phyloP scores from a whole-genome alignment of 2,797 vertebrate species.

The Syngnathus acus region DNA sequence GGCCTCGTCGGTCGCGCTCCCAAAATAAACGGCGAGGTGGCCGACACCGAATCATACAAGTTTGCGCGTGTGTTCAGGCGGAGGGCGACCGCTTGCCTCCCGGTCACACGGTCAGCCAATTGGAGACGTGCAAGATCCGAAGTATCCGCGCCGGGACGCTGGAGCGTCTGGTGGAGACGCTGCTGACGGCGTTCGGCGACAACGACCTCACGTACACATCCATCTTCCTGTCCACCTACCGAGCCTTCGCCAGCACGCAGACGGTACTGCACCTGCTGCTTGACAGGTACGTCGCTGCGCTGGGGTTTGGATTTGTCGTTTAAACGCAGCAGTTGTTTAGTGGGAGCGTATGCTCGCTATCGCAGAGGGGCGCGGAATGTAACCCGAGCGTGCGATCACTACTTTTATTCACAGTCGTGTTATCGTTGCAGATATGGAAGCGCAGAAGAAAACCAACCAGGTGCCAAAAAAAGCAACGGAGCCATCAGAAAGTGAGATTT shows the following conservation, averaged over 20 bases:
- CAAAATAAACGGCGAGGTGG: neutral
- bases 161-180: slow-evolving; percentile 91
- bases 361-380: neutral
- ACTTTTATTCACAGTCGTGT: neutral
- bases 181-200: slow-evolving; percentile 87
- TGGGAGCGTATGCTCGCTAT: neutral
- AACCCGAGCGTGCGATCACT: neutral
- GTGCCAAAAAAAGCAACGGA: slow-evolving; percentile 32
- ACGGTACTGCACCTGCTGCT: slow-evolving; percentile 84
- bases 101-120: slow-evolving; percentile 87
- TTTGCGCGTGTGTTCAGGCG: slow-evolving; percentile 58
- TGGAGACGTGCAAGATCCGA: slow-evolving; percentile 91
- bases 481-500: slow-evolving; percentile 70
- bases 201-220: slow-evolving; percentile 93
- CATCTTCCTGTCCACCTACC: slow-evolving; percentile 92
- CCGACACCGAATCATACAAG: neutral
- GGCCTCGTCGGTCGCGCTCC: neutral
- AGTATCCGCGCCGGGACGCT: slow-evolving; percentile 90
- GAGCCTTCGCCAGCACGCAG: slow-evolving; percentile 81
- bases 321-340: neutral
- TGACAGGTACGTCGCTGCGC: slow-evolving; percentile 66
- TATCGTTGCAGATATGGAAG: slow-evolving; percentile 62
- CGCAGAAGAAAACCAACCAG: slow-evolving; percentile 47
- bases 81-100: slow-evolving; percentile 87
- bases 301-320: neutral